A percentile compares a stretch with the other conserved stretches of the same genome.
These are phyloP conservation scores for Sipha maydis DNA, from an alignment of 2,888 invertebrate genomes.

Conservation along the genomic window DNA sequence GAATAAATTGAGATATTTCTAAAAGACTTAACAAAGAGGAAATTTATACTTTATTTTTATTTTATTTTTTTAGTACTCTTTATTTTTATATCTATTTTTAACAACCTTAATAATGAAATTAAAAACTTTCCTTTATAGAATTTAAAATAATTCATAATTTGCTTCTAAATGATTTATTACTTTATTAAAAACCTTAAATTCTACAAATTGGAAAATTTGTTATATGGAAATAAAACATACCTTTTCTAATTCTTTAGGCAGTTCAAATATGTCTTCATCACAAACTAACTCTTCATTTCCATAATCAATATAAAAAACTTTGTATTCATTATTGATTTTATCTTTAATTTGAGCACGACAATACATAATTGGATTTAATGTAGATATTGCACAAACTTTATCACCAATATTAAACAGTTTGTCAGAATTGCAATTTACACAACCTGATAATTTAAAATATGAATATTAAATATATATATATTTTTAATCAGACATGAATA, in stretches of 20 bases:
- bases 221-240: not conserved
- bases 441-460: slow-evolving; percentile 6
- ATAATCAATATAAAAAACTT: slow-evolving; percentile 35
- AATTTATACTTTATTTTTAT: too few relatives aligned
- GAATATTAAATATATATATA: not conserved
- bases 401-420: not conserved
- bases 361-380: not conserved
- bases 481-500: not conserved
- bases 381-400: slow-evolving; percentile 26
- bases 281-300: slow-evolving; percentile 34
- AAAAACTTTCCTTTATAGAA: too few relatives aligned
- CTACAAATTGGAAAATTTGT: too few relatives aligned
- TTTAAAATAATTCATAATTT: not conserved
- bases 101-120: too few relatives aligned
- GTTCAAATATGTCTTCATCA: slow-evolving; percentile 19
- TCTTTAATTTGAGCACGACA: not conserved
- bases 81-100: too few relatives aligned
- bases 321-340: not conserved
- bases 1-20: too few relatives aligned
- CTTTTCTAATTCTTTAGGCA: slow-evolving; percentile 24
- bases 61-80: too few relatives aligned
- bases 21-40: too few relatives aligned
- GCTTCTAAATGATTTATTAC: too few relatives aligned
- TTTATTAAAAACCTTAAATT: too few relatives aligned
- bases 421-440: not conserved